Evolutionary conservation across 2,888 invertebrate genomes (phyloP), one percentile per base, ranked within the genome.

Genomic region (Anthoptus insignis): DNA sequence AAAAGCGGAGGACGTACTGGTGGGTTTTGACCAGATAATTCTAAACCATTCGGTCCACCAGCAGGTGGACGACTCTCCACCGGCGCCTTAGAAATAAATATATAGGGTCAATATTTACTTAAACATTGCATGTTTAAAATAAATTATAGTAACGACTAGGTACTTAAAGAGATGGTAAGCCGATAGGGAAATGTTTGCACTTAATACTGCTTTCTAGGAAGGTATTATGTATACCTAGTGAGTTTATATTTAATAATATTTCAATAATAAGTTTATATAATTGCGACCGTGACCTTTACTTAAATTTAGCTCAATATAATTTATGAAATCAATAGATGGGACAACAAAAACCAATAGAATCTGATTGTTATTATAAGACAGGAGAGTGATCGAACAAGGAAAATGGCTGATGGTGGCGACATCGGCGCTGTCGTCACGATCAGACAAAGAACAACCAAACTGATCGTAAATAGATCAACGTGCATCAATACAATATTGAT

Each of bases 1-100:
- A 77, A 85, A 27, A 92, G 80, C 39, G 89, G 87, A 63, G 91
- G 91, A 59, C 87, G 81, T 42, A 82, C 82, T 24, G 84, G 81
- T 19, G 78, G 88, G 54, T 80, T 65, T n/a, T 80, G 75, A n/a
- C 74, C 76, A 39, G 79, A 65, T 16, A 77, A 67, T 63, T 89
- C 89, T 50, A 77, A 77, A 66, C 81, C 82, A 69, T 78, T 80
- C 63, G 80, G 78, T 64, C 83, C 84, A 69, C 83, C 81, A 74
- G 80, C 86, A 65, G 80, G 80, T 65, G 87, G 84, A 64, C 91
- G 91, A 71, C 73, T 74, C 70, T 91, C 92, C 76, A 80, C 72
- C 65, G 86, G 80, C 68, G 87, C 88, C 92, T 91, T n/a, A n/a
- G n/a, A n/a, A n/a, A n/a, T n/a, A n/a, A n/a, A n/a, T n/a, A n/a